phyloP scores from a whole-genome alignment of 2,797 vertebrate species.

The Onychomys arenicola region DNA sequence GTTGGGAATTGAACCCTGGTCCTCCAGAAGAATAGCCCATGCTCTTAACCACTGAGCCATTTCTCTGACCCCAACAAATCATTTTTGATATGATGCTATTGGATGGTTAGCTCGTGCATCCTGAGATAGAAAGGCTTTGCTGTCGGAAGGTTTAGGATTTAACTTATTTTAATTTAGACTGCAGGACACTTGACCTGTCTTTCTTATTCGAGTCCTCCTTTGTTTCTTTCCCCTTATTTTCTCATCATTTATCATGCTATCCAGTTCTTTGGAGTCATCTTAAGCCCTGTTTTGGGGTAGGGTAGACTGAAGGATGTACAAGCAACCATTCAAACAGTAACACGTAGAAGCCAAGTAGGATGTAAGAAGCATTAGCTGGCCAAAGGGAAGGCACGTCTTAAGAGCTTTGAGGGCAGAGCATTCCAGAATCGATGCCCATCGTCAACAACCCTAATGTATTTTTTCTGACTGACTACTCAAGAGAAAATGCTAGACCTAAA shows the following conservation, averaged over 20 bases:
- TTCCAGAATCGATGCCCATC: neutral
- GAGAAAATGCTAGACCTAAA: constrained; percentile 66
- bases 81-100: neutral
- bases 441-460: neutral
- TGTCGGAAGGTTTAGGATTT: neutral
- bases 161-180: neutral
- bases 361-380: neutral
- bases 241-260: neutral
- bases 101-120: neutral
- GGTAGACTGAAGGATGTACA: neutral
- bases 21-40: neutral
- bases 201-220: neutral
- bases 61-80: neutral
- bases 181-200: neutral
- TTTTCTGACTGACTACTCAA: neutral
- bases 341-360: neutral
- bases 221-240: constrained; percentile 4
- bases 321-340: neutral
- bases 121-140: neutral
- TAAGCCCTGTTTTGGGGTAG: neutral
- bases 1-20: neutral
- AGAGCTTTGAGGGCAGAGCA: neutral
- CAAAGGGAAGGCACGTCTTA: neutral
- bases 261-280: neutral
- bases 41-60: neutral